Evolutionary conservation across 2,797 vertebrate genomes (phyloP).

Genomic region (Galagoides demidoff): DNA sequence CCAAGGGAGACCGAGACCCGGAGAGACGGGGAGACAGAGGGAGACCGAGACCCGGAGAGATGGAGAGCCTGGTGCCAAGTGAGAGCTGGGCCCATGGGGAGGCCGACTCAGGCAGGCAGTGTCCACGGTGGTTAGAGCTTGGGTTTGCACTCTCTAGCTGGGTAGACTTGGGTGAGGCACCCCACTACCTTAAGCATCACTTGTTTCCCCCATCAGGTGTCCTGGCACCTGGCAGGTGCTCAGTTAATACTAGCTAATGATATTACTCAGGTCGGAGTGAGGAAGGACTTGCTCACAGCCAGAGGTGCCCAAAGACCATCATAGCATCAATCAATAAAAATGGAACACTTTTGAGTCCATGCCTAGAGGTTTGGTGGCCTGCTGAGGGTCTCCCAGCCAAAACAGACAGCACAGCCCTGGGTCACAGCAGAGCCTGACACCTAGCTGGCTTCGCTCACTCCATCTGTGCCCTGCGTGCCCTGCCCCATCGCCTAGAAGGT

Average conservation of each 20-base stretch:
- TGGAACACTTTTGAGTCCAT: not conserved
- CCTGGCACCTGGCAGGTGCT: not conserved
- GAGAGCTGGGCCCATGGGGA: not conserved
- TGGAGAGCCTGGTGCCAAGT: not conserved
- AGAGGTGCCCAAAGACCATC: too few relatives aligned
- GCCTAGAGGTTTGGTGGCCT: not conserved
- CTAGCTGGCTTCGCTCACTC: rapidly evolving
- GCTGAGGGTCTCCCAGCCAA: not conserved
- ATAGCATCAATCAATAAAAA: rapidly evolving
- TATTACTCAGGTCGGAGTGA: not conserved
- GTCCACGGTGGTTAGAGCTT: not conserved
- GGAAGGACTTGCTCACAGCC: too few relatives aligned
- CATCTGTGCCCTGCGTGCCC: not conserved
- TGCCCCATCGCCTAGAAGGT: not conserved
- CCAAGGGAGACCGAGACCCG: not conserved
- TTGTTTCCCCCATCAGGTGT: not conserved
- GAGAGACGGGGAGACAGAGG: not conserved
- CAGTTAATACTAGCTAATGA: not conserved
- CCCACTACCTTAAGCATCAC: not conserved
- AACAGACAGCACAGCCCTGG: too few relatives aligned
- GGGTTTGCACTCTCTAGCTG: not conserved
- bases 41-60: not conserved
- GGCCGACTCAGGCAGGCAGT: rapidly evolving
- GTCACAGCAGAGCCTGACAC: not conserved
- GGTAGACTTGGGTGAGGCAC: not conserved